phyloP scores from a whole-genome alignment of 2,113 vertebrate species.

The Scatophagus argus region DNA sequence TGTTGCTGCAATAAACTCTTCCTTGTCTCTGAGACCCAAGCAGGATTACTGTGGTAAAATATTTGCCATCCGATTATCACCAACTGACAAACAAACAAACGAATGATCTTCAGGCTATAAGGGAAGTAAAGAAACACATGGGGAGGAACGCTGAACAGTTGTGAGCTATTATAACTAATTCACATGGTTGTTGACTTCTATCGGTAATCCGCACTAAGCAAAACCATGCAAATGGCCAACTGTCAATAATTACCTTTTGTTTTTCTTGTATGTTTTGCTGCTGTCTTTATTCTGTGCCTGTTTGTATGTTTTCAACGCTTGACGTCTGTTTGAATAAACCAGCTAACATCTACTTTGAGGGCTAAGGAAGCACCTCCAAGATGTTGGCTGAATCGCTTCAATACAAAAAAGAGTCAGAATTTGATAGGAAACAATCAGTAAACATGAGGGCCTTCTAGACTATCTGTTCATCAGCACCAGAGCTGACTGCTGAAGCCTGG shows the following conservation, averaged over 20 bases:
- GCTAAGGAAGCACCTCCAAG: not conserved
- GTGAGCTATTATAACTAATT: not conserved
- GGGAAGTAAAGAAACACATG: not conserved
- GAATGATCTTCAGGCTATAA: not conserved
- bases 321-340: not conserved
- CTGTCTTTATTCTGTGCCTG: too few relatives aligned
- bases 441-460: not conserved
- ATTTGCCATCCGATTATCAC: not conserved
- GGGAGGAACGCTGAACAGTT: not conserved
- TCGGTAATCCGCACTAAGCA: not conserved
- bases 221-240: slow-evolving; percentile 2
- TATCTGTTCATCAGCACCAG: slow-evolving; percentile 29
- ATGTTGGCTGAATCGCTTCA: not conserved
- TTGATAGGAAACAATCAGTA: not conserved
- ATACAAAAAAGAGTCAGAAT: not conserved
- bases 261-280: not conserved
- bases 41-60: not conserved
- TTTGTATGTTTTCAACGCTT: not conserved
- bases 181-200: not conserved
- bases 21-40: not conserved
- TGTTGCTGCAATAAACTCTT: not conserved
- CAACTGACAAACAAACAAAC: slow-evolving; percentile 2
- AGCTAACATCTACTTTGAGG: too few relatives aligned
- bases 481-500: slow-evolving; percentile 10
- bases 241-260: not conserved